Conservation (phyloP, 2,113 vertebrate genomes). For the Scopus umbretta region DNA sequence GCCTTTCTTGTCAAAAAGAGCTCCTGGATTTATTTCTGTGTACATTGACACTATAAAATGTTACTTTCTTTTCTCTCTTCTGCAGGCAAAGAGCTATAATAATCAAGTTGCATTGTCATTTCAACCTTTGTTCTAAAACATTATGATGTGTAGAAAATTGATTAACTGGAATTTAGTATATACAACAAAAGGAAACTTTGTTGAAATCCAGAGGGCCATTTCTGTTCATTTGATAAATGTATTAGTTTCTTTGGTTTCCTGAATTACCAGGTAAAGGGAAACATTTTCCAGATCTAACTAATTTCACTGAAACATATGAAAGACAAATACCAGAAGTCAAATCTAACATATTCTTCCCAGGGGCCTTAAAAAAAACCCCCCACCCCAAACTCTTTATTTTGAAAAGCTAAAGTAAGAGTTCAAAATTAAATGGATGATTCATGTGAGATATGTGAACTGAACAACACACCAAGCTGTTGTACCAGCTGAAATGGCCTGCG, state of each 20-base stretch:
- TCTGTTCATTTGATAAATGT: conserved; percentile 70
- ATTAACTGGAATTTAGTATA: conserved; percentile 46
- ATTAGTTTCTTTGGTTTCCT: conserved; percentile 69
- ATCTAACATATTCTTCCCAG: conserved; percentile 65
- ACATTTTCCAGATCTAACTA: conserved; percentile 72
- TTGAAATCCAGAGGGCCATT: conserved; percentile 55
- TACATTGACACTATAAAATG: conserved; percentile 17
- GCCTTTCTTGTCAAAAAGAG: conserved; percentile 27
- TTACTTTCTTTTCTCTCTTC: conserved; percentile 34
- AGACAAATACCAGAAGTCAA: conserved; percentile 73
- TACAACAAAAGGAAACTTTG: conserved; percentile 44
- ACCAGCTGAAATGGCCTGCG: conserved; percentile 32
- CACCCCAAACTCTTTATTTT: conserved; percentile 46
- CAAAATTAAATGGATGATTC: conserved; percentile 65
- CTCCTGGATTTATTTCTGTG: conserved; percentile 46
- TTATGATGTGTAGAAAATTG: conserved; percentile 63
- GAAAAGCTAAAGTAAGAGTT: conserved; percentile 52
- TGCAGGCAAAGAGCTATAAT: conserved; percentile 4
- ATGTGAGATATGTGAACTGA: conserved; percentile 28
- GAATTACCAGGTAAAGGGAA: conserved; percentile 71
- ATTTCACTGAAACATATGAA: conserved; percentile 68
- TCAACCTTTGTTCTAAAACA: conserved; percentile 37
- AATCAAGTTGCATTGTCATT: conserved; percentile 43
- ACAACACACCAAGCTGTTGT: conserved; percentile 19
- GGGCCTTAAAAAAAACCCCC: conserved; percentile 12